Conservation (phyloP, 92 coral and sea anemone genomes). For the Phenganax stokvisi region DNA sequence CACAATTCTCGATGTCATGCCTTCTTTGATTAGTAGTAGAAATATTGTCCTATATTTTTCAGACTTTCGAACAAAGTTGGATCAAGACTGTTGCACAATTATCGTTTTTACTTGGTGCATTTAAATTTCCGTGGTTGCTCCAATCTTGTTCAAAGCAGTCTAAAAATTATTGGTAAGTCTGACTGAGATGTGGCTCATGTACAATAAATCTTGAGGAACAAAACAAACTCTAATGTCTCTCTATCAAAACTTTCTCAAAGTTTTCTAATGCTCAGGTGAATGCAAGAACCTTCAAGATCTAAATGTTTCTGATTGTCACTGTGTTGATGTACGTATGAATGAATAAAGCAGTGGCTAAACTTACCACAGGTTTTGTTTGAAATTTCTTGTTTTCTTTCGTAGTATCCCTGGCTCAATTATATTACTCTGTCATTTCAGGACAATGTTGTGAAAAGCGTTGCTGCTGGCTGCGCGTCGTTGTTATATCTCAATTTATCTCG, state of each 20-base stretch:
- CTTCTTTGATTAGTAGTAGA: not conserved
- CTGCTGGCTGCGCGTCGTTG: constrained; percentile 75
- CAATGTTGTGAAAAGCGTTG: constrained; percentile 68
- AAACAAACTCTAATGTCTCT: too few species aligned
- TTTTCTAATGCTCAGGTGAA: constrained; percentile 52
- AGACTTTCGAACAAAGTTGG: constrained; percentile 87
- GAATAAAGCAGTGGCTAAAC: not conserved
- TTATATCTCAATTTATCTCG: constrained; percentile 77
- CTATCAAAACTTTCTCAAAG: too few species aligned
- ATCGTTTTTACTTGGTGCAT: constrained; percentile 91
- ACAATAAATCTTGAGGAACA: not conserved
- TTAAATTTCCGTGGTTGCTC: constrained; percentile 82
- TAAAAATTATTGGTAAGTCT: constrained; percentile 70
- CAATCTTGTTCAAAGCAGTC: constrained; percentile 68
- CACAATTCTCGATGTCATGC: not conserved
- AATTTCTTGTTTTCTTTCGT: not conserved
- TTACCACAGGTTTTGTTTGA: not conserved
- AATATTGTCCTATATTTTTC: not conserved
- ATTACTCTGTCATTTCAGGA: constrained; percentile 53
- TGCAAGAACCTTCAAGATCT: constrained; percentile 92
- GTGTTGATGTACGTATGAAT: constrained; percentile 62
- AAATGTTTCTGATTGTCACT: constrained; percentile 73
- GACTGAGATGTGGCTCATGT: not conserved
- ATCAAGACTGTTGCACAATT: constrained; percentile 70
- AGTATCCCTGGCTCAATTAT: not conserved